Percentiles rank a stretch among this genome's conserved stretches.
phyloP scores from a whole-genome alignment of 1,140 invertebrate species.

The Phenacoccus solenopsis region DNA sequence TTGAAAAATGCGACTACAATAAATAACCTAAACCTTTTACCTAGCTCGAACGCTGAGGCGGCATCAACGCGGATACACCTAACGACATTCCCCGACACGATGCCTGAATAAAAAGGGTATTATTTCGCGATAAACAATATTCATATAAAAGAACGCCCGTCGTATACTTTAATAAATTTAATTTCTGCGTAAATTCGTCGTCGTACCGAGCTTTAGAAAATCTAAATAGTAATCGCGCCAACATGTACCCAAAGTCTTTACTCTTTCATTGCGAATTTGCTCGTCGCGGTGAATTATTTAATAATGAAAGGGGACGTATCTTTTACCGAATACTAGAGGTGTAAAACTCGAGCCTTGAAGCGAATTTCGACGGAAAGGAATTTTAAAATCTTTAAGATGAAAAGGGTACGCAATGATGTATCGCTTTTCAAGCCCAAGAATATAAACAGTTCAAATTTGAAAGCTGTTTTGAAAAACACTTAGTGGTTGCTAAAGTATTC shows the following conservation, averaged over 20 bases:
- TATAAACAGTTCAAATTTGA: slow-evolving; percentile 3
- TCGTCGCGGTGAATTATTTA: not conserved
- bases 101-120: not conserved
- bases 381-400: slow-evolving; percentile 3
- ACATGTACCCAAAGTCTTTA: too few relatives aligned
- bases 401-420: not conserved
- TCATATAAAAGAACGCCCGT: not conserved
- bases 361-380: not conserved
- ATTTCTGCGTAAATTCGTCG: not conserved
- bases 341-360: not conserved
- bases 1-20: not conserved
- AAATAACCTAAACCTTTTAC: not conserved
- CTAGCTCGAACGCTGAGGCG: not conserved
- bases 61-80: not conserved
- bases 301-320: not conserved
- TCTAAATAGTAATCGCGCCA: too few relatives aligned
- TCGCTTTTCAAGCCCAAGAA: not conserved
- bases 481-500: slow-evolving; percentile 1
- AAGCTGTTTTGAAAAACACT: slow-evolving; percentile 2
- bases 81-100: not conserved
- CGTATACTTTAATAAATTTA: not conserved
- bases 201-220: not conserved
- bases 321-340: not conserved
- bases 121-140: not conserved
- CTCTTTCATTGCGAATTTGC: not conserved